Conservation (phyloP, 2,797 vertebrate genomes). For the Somateria mollissima region DNA sequence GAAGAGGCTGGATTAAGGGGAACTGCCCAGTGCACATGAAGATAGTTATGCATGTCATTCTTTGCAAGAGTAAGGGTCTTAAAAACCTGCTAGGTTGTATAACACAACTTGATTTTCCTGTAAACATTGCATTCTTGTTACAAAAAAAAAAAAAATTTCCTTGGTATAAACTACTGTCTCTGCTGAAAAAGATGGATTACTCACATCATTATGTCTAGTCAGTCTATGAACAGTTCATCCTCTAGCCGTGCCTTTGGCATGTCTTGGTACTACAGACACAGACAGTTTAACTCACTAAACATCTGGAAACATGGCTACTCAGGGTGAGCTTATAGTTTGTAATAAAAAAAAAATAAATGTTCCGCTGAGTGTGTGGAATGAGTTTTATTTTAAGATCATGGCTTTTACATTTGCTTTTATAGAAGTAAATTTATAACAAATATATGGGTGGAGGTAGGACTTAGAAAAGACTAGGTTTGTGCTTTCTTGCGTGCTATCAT, state of each 20-base stretch:
- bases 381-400: conserved; percentile 66
- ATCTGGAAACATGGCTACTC: conserved; percentile 62
- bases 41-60: neutral
- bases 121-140: neutral
- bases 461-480: neutral
- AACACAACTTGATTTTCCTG: neutral
- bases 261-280: conserved; percentile 24
- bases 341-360: conserved; percentile 55
- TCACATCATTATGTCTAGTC: neutral
- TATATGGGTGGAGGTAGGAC: conserved; percentile 4
- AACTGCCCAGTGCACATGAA: neutral
- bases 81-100: neutral
- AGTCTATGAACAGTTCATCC: neutral
- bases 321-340: conserved; percentile 33
- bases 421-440: conserved; percentile 35
- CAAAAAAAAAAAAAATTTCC: neutral
- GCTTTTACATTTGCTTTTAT: conserved; percentile 56
- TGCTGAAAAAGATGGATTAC: neutral
- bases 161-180: neutral
- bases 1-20: neutral
- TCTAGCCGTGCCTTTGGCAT: neutral
- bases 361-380: conserved; percentile 63
- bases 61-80: neutral
- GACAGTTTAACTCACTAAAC: conserved; percentile 45
- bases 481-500: neutral